Evolutionary conservation across 2,797 vertebrate species (phyloP), one percentile per base, ranked within the genome.

Genomic region (Parambassis ranga): DNA sequence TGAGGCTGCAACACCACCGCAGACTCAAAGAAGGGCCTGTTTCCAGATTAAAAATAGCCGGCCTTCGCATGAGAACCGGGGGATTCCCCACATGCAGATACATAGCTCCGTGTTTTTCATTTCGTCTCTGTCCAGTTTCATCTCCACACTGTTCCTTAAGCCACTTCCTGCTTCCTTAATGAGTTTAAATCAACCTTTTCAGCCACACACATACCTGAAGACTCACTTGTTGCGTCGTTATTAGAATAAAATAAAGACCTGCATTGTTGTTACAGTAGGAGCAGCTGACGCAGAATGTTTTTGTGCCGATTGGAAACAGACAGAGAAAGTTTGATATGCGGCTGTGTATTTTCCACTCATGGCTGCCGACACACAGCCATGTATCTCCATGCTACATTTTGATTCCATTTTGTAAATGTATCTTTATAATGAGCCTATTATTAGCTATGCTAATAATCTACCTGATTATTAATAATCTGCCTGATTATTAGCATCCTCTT

Each of bases 31-130:
- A 65, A 22, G 26, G 43, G 64, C 56, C 78, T 78, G 81, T 87
- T 81, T 82, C 62, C 67, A 83, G 80, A 81, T 65, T 84, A 84
- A 85, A 88, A 89, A 90, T 90, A 90, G 71, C 62, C 4, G 58
- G 64, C 81, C 81, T 82, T 84, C 74, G 9, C 86, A 70, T 84
- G 83, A 77, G 78, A 85, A 72, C 52, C 44, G 1, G 83, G 87
- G 88, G 82, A 84, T 77, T 83, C 83, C 87, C 82, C 59, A 3
- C 44, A 37, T 16, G 37, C 52, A 31, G 47, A 68, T 14, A 31
- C 73, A 71, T 2, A 26, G 58, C 52, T 53, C 18, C n/a, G 1
- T 77, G 74, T 61, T 85, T 65, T 77, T 67, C 52, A 66, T 63
- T 48, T 53, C 1, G 28, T n/a, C 65, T 71, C 59, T 8, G 14